phyloP scores from a whole-genome alignment of 2,797 vertebrate species.

The Apodemus agrarius region DNA sequence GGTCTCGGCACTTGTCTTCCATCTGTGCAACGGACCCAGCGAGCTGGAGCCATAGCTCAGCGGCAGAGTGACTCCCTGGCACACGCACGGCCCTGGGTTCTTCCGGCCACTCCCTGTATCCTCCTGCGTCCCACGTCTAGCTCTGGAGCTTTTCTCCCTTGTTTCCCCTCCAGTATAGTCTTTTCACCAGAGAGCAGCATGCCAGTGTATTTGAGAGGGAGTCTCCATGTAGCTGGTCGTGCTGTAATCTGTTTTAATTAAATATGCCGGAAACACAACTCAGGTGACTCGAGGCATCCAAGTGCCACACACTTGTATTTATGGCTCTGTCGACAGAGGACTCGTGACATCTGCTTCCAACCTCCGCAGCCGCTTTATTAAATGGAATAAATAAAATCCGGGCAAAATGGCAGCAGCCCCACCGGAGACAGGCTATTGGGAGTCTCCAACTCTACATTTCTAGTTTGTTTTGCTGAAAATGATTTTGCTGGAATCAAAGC shows the following conservation, averaged over 20 bases:
- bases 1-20: background rate
- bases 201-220: background rate
- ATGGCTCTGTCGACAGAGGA: slow-evolving; percentile 48
- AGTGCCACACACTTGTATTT: slow-evolving; percentile 16
- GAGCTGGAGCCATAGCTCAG: background rate
- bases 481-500: slow-evolving; percentile 75
- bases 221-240: slow-evolving; percentile 33
- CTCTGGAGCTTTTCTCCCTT: background rate
- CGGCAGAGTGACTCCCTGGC: background rate
- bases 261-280: slow-evolving; percentile 80
- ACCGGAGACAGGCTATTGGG: background rate
- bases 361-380: slow-evolving; percentile 68
- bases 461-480: slow-evolving; percentile 61
- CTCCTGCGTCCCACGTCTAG: background rate
- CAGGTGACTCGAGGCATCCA: slow-evolving; percentile 58
- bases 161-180: background rate
- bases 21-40: background rate
- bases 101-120: background rate
- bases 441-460: slow-evolving; percentile 23
- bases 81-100: background rate
- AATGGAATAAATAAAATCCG: slow-evolving; percentile 75
- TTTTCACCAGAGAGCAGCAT: background rate
- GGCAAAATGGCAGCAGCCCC: slow-evolving; percentile 9
- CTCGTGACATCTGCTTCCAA: slow-evolving; percentile 44
- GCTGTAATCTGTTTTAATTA: slow-evolving; percentile 76